A percentile compares a stretch with the other conserved stretches of the same genome.
Evolutionary conservation across 2,797 vertebrate species (phyloP).

Genomic region (Rhinogobio ventralis): DNA sequence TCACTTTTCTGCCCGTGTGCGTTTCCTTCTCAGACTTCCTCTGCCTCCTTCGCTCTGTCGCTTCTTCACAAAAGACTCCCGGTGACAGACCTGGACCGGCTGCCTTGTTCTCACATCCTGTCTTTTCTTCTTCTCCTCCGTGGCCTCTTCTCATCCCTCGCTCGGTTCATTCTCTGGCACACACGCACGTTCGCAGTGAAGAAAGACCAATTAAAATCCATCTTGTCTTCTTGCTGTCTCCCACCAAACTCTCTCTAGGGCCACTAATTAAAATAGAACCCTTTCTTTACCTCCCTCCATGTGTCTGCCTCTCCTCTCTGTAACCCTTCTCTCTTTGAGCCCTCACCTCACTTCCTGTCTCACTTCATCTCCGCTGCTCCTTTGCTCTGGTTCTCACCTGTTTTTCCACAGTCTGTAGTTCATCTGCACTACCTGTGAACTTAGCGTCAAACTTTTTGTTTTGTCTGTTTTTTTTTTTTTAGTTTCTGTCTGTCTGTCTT

Average conservation of each 20-base stretch:
- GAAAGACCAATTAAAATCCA: constrained; percentile 83
- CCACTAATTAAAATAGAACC: constrained; percentile 78
- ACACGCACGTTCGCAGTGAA: constrained; percentile 65
- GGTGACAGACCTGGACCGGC: constrained; percentile 73
- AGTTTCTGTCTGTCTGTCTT: too few species aligned
- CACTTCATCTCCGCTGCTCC: constrained; percentile 33
- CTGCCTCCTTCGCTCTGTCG: constrained; percentile 73
- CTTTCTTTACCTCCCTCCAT: constrained; percentile 52
- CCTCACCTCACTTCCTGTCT: constrained; percentile 50
- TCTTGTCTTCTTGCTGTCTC: constrained; percentile 74
- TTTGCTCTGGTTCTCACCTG: constrained; percentile 44
- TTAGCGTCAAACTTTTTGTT: neutral
- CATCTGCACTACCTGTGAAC: neutral
- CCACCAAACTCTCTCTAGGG: constrained; percentile 76
- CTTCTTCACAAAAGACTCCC: constrained; percentile 78
- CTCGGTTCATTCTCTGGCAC: constrained; percentile 52
- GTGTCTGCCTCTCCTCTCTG: constrained; percentile 42
- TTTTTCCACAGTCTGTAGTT: constrained; percentile 32
- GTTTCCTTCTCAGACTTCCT: constrained; percentile 66
- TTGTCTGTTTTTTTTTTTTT: too few species aligned
- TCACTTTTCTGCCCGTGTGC: constrained; percentile 32
- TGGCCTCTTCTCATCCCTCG: constrained; percentile 51
- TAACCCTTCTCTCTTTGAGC: constrained; percentile 24
- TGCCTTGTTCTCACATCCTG: constrained; percentile 69
- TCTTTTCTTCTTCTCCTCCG: constrained; percentile 54